A percentile compares a stretch with the other conserved stretches of the same genome.
These are phyloP conservation scores for Hypomesus transpacificus DNA, from an alignment of 2,113 vertebrate genomes.

Conservation along the genomic window DNA sequence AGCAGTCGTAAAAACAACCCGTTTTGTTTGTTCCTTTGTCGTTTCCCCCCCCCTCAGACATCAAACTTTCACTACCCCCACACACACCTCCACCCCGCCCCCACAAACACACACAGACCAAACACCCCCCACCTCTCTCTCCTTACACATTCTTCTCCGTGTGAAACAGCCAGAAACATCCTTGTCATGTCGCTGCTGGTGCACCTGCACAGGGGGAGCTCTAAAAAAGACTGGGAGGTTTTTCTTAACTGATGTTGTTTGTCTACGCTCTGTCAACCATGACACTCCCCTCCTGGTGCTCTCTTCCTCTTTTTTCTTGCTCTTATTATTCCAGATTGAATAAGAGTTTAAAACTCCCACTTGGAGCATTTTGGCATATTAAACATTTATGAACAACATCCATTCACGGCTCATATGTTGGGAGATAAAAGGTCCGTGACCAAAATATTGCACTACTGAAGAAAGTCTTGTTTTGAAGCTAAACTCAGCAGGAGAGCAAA, in stretches of 20 bases:
- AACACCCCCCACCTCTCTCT: too few species aligned
- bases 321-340: conserved; percentile 50
- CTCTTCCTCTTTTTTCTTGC: conserved; percentile 3
- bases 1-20: neutral
- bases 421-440: conserved; percentile 47
- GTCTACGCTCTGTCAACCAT: neutral
- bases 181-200: neutral
- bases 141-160: neutral
- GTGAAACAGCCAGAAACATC: conserved; percentile 1
- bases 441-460: conserved; percentile 44
- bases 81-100: neutral
- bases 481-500: neutral
- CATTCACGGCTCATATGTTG: conserved; percentile 47
- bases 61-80: neutral
- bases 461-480: conserved; percentile 34
- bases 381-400: conserved; percentile 67
- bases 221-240: neutral
- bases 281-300: neutral
- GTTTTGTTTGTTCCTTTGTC: neutral
- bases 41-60: neutral
- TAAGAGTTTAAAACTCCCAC: conserved; percentile 27
- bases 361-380: conserved; percentile 48
- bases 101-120: neutral
- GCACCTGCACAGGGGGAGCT: neutral
- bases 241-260: conserved; percentile 3